Percentiles rank a stretch among this genome's conserved stretches.
These are phyloP conservation scores for Cephonodes hylas DNA, from an alignment of 2,888 invertebrate species.

Conservation along the genomic window DNA sequence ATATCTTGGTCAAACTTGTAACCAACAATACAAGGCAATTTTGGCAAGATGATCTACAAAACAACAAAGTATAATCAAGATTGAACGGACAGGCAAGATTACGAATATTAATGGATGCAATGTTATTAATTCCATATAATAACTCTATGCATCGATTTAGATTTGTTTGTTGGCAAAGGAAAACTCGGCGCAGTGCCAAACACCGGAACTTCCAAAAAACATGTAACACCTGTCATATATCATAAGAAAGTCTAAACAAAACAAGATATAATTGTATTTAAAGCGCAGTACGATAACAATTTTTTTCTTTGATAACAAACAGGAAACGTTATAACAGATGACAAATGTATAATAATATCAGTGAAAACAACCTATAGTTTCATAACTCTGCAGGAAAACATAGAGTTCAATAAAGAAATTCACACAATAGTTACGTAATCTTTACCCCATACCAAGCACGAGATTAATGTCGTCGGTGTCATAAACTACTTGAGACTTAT, in stretches of 20 bases:
- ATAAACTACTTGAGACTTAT: too few species aligned
- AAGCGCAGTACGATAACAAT: background rate
- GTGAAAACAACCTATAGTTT: too few species aligned
- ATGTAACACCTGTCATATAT: background rate
- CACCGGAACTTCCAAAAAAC: background rate
- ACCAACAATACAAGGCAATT: background rate
- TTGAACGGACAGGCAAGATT: background rate
- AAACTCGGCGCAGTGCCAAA: background rate
- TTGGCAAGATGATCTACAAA: background rate
- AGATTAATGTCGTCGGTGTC: too few species aligned
- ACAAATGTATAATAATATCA: too few species aligned
- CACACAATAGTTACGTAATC: too few species aligned
- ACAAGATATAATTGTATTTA: background rate
- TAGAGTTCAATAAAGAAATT: too few species aligned
- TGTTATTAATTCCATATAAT: background rate
- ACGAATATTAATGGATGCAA: too few species aligned
- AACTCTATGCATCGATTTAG: background rate
- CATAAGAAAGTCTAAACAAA: background rate
- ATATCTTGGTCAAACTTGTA: too few species aligned
- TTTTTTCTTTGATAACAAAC: background rate
- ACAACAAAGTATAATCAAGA: background rate
- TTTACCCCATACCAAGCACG: too few species aligned
- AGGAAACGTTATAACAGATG: too few species aligned
- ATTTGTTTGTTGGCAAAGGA: slow-evolving; percentile 1
- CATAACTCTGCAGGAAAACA: too few species aligned